phyloP scores from a whole-genome alignment of 2,113 vertebrate genomes.

The Oryzias woworae region DNA sequence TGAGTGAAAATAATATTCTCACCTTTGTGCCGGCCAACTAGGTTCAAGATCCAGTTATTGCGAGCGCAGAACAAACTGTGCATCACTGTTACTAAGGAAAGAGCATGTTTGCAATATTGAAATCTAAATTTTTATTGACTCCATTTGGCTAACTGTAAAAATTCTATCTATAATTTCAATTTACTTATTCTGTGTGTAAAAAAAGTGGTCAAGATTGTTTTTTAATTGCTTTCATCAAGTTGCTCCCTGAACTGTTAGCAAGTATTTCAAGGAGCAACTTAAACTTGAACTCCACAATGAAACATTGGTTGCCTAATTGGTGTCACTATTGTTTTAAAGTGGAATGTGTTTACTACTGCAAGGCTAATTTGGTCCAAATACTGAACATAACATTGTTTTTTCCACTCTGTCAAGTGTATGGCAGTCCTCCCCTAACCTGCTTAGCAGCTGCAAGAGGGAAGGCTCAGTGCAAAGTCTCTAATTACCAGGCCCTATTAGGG shows the following conservation, averaged over 20 bases:
- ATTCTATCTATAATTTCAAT: no score
- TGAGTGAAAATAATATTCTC: no score
- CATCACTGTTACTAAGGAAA: no score
- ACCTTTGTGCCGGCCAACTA: no score
- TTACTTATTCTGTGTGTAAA: no score
- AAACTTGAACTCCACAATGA: slow-evolving; percentile 69
- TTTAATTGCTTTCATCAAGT: slow-evolving; percentile 56
- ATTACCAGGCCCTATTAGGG: slow-evolving; percentile 78
- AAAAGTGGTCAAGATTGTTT: slow-evolving; percentile 2
- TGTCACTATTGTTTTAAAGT: slow-evolving; percentile 79
- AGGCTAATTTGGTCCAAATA: slow-evolving; percentile 75
- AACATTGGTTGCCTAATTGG: slow-evolving; percentile 78
- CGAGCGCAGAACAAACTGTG: no score
- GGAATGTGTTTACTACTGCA: slow-evolving; percentile 77
- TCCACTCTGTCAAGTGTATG: slow-evolving; percentile 76
- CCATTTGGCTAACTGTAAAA: no score
- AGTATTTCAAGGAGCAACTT: slow-evolving; percentile 54
- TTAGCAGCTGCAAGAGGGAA: slow-evolving; percentile 69
- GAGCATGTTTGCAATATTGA: no score
- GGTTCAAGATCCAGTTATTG: no score
- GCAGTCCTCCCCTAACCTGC: slow-evolving; percentile 71
- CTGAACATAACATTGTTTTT: slow-evolving; percentile 73
- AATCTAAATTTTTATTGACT: no score
- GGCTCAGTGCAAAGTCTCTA: slow-evolving; percentile 74
- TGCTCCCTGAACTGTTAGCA: slow-evolving; percentile 53